A percentile compares a stretch with the other conserved stretches of the same genome.
These are phyloP conservation scores for Apodemus speciosus DNA, from an alignment of 2,113 vertebrate species.

Conservation along the genomic window DNA sequence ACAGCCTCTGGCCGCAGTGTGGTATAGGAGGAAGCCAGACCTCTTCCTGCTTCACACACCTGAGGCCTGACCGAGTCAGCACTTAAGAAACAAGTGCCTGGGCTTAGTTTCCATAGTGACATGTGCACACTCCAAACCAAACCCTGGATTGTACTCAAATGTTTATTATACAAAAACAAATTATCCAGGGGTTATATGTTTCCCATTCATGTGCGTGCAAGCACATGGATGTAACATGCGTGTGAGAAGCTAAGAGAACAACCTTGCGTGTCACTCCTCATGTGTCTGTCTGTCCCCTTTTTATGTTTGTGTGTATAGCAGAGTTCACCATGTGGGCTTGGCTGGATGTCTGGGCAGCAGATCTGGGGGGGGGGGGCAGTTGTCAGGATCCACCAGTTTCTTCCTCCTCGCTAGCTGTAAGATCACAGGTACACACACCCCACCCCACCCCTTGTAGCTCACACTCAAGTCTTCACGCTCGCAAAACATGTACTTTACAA, in stretches of 20 bases:
- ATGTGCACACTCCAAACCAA: neutral
- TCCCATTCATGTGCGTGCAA: neutral
- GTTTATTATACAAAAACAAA: neutral
- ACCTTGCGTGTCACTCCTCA: neutral
- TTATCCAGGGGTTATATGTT: neutral
- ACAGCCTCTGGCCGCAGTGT: neutral
- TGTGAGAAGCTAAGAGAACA: neutral
- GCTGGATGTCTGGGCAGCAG: too few relatives aligned
- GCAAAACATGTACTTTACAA: neutral
- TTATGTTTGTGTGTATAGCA: neutral
- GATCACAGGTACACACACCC: too few relatives aligned
- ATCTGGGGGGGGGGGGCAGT: neutral
- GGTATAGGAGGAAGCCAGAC: accelerated
- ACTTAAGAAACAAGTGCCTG: neutral
- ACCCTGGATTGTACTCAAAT: conserved; percentile 4
- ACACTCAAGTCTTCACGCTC: neutral
- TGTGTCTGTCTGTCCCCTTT: too few relatives aligned
- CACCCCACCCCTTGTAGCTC: neutral
- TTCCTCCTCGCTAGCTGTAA: neutral
- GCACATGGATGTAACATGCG: neutral
- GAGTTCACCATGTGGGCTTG: neutral
- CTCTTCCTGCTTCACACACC: neutral
- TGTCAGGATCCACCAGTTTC: neutral
- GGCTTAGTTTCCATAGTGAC: neutral
- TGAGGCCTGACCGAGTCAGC: neutral